A percentile compares a stretch with the other conserved stretches of the same genome.
Conservation (phyloP, 2,888 invertebrate species). For the Yponomeuta plumbellus region DNA sequence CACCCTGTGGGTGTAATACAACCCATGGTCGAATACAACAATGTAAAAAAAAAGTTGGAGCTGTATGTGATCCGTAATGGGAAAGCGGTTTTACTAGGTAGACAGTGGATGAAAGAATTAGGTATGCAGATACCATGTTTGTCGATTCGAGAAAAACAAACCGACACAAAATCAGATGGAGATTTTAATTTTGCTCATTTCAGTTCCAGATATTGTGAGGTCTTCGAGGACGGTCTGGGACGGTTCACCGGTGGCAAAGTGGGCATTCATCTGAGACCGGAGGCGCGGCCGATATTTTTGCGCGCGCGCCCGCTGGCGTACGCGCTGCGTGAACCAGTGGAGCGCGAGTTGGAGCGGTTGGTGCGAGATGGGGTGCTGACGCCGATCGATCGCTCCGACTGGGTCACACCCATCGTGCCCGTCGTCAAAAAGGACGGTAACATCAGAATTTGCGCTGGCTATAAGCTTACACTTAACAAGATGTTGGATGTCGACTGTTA, state of each 20-base stretch:
- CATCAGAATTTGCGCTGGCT: constrained; percentile 22
- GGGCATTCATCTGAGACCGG: constrained; percentile 18
- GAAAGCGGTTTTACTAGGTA: constrained; percentile 24
- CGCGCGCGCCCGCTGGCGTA: constrained; percentile 19
- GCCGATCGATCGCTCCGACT: too few species aligned
- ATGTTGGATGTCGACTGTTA: too few species aligned
- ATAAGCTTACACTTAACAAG: too few species aligned
- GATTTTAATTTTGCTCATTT: constrained; percentile 15
- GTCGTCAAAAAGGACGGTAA: constrained; percentile 30
- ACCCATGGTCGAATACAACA: too few species aligned
- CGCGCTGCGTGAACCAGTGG: constrained; percentile 6
- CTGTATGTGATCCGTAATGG: background rate
- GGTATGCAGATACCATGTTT: constrained; percentile 17
- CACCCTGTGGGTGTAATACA: too few species aligned
- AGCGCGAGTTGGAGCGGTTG: constrained; percentile 25
- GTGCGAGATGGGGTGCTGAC: constrained; percentile 26
- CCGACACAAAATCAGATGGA: too few species aligned
- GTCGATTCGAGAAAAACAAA: too few species aligned
- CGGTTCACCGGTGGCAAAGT: constrained; percentile 29
- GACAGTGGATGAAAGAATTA: constrained; percentile 24
- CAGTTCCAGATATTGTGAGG: constrained; percentile 28
- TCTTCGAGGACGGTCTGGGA: constrained; percentile 29
- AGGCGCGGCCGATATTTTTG: constrained; percentile 12
- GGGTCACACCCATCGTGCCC: constrained; percentile 29
- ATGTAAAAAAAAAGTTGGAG: constrained; percentile 9